phyloP scores from a whole-genome alignment of 2,113 vertebrate species.

The Pluvialis apricaria region DNA sequence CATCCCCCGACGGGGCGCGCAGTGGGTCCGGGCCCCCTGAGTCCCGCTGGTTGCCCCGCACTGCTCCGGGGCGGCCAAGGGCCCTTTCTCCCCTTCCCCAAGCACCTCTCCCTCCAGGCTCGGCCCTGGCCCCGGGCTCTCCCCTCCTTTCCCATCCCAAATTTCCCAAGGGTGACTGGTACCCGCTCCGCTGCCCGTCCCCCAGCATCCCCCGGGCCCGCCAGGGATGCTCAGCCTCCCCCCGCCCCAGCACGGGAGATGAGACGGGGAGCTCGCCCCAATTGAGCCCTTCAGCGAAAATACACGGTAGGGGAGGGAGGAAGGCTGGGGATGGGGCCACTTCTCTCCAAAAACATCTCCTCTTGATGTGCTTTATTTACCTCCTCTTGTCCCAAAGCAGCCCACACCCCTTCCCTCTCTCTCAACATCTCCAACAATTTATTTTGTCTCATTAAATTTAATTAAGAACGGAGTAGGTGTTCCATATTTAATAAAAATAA shows the following conservation, averaged over 20 bases:
- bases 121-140: not conserved
- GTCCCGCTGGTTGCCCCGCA: not conserved
- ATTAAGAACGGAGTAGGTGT: slow-evolving; percentile 65
- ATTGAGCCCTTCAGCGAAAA: not conserved
- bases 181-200: not conserved
- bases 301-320: too few relatives aligned
- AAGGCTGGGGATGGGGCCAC: not conserved
- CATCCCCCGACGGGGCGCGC: not conserved
- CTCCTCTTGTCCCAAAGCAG: slow-evolving; percentile 7
- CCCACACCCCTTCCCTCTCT: slow-evolving; percentile 6
- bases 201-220: not conserved
- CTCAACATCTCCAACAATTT: slow-evolving; percentile 36
- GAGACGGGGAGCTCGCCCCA: not conserved
- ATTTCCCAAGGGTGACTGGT: not conserved
- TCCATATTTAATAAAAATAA: slow-evolving; percentile 36
- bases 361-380: slow-evolving; percentile 4
- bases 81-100: not conserved
- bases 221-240: not conserved
- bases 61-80: too few relatives aligned
- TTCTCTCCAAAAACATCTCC: not conserved
- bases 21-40: not conserved
- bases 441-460: slow-evolving; percentile 73
- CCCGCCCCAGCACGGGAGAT: not conserved
- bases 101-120: not conserved
- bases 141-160: not conserved